A percentile compares a stretch with the other conserved stretches of the same genome.
Evolutionary conservation across 1,140 invertebrate genomes (phyloP).

Genomic region (Papilio machaon): DNA sequence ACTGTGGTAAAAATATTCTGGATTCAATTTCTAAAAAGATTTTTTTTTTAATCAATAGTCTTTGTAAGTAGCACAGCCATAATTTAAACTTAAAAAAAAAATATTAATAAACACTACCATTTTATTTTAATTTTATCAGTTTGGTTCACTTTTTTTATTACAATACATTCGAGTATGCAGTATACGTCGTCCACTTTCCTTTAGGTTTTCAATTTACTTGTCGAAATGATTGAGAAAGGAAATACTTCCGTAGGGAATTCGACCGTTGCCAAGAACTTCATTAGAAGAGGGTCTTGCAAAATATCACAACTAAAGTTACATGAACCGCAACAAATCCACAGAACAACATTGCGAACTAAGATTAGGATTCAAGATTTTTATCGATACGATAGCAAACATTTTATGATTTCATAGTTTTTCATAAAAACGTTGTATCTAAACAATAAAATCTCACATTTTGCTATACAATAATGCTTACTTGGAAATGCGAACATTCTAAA

Average conservation of each 20-base stretch:
- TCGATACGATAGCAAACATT: not conserved
- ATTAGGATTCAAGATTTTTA: not conserved
- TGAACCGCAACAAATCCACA: not conserved
- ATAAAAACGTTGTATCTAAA: not conserved
- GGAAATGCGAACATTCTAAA: not conserved
- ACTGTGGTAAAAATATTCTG: no score
- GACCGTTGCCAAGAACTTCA: not conserved
- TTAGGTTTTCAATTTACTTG: not conserved
- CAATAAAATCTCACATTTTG: conserved; percentile 1
- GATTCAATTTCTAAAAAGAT: no score
- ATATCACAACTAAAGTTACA: not conserved
- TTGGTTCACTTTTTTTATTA: not conserved
- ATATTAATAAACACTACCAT: no score
- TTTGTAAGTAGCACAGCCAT: no score
- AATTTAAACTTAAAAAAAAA: no score
- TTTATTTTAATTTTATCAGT: no score
- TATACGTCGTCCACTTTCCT: not conserved
- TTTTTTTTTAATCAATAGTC: no score
- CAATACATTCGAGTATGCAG: not conserved
- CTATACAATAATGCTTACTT: not conserved
- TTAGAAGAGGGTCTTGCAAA: not conserved
- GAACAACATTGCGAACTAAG: not conserved
- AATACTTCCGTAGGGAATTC: not conserved
- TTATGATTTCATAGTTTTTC: not conserved
- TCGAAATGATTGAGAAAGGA: conserved; percentile 1